Percentiles rank a stretch among this genome's conserved stretches.
phyloP scores from a whole-genome alignment of 2,888 invertebrate genomes.

The Pterostichus madidus region DNA sequence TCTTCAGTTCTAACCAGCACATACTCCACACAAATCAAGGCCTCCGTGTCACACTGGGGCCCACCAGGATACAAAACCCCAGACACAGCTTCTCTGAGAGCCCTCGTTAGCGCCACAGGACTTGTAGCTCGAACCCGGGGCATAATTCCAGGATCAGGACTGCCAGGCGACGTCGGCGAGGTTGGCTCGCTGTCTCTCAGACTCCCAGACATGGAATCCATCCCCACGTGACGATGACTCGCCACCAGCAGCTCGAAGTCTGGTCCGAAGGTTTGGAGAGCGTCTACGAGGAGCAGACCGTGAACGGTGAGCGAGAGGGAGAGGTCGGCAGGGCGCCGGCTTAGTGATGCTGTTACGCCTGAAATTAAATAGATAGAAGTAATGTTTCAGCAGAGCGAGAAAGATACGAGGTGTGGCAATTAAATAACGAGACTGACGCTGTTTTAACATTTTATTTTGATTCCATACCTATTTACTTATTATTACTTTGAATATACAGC shows the following conservation, averaged over 20 bases:
- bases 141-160: slow-evolving; percentile 80
- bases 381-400: too few relatives aligned
- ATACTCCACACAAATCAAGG: slow-evolving; percentile 90
- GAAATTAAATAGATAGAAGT: background rate
- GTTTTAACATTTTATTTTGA: too few relatives aligned
- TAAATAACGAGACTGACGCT: too few relatives aligned
- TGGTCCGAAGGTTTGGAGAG: slow-evolving; percentile 95
- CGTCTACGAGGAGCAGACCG: slow-evolving; percentile 95
- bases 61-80: slow-evolving; percentile 71
- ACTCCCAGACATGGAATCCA: slow-evolving; percentile 96
- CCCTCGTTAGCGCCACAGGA: slow-evolving; percentile 80
- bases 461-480: too few relatives aligned
- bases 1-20: slow-evolving; percentile 81
- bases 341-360: slow-evolving; percentile 89
- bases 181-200: slow-evolving; percentile 94
- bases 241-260: slow-evolving; percentile 97
- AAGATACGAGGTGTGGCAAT: too few relatives aligned
- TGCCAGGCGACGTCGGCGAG: slow-evolving; percentile 91
- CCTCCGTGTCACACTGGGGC: slow-evolving; percentile 77
- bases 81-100: slow-evolving; percentile 77
- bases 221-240: slow-evolving; percentile 95
- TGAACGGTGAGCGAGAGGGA: slow-evolving; percentile 93
- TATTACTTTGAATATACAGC: too few relatives aligned
- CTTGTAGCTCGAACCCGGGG: slow-evolving; percentile 75
- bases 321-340: slow-evolving; percentile 86